Conservation (phyloP, 2,888 invertebrate genomes). For the Acleris cristana region DNA sequence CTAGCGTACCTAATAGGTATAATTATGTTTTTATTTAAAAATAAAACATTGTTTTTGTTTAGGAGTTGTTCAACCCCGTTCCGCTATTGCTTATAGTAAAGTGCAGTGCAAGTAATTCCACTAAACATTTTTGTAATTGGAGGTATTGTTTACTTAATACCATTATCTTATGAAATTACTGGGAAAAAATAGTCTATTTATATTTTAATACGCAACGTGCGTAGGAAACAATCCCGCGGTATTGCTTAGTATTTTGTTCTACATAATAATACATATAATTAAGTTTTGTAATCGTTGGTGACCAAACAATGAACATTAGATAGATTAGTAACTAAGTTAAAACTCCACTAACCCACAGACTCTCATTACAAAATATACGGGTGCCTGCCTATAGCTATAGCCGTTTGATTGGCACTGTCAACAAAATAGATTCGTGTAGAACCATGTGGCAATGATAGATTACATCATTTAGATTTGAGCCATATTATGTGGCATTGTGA, state of each 20-base stretch:
- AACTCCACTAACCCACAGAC: too few relatives aligned
- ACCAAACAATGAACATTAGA: too few relatives aligned
- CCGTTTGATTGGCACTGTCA: too few relatives aligned
- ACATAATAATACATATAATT: not conserved
- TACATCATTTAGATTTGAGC: too few relatives aligned
- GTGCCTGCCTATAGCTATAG: too few relatives aligned
- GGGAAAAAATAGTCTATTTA: slow-evolving; percentile 53
- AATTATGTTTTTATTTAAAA: not conserved
- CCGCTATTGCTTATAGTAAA: slow-evolving; percentile 52
- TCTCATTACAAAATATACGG: too few relatives aligned
- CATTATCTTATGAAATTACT: slow-evolving; percentile 67
- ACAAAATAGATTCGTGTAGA: too few relatives aligned
- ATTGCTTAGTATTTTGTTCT: slow-evolving; percentile 13
- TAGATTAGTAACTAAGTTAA: too few relatives aligned
- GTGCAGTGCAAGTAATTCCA: slow-evolving; percentile 49
- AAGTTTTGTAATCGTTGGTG: too few relatives aligned
- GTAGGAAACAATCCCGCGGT: slow-evolving; percentile 46
- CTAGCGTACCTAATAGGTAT: not conserved
- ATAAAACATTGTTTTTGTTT: not conserved
- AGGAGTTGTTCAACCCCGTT: slow-evolving; percentile 42
- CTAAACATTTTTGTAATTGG: slow-evolving; percentile 56
- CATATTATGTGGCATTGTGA: too few relatives aligned
- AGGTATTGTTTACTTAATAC: slow-evolving; percentile 62
- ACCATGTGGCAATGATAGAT: too few relatives aligned
- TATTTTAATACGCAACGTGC: slow-evolving; percentile 43